phyloP scores from a whole-genome alignment of 2,797 vertebrate genomes.

The Psittacula derbiana region DNA sequence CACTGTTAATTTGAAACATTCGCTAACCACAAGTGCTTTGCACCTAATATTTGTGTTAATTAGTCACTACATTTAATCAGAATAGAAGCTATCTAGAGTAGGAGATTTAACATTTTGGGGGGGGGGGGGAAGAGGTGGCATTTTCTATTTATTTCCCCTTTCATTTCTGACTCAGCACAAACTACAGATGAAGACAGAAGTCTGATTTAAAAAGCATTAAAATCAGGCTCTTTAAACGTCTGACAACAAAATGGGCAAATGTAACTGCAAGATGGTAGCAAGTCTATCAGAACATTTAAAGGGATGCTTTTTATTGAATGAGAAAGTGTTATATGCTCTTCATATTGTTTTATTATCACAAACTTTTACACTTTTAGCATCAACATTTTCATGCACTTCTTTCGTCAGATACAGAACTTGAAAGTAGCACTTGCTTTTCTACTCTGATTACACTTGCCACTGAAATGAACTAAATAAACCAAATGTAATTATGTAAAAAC shows the following conservation, averaged over 20 bases:
- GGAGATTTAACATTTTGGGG: fast-evolving
- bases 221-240: not conserved
- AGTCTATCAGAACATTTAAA: not conserved
- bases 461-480: not conserved
- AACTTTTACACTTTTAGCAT: not conserved
- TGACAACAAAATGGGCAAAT: not conserved
- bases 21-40: not conserved
- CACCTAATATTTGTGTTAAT: not conserved
- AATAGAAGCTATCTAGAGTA: not conserved
- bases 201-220: not conserved
- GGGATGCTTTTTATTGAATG: not conserved
- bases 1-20: not conserved
- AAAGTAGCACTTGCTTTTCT: not conserved
- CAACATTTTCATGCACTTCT: not conserved
- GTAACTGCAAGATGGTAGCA: not conserved
- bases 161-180: not conserved
- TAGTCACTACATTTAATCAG: not conserved
- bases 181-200: not conserved
- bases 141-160: not conserved
- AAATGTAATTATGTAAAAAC: fast-evolving
- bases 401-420: not conserved
- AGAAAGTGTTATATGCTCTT: not conserved
- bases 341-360: not conserved
- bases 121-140: no score
- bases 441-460: not conserved